Evolutionary conservation across 1,140 invertebrate species (phyloP).

Genomic region (Himalopsyche phryganea): DNA sequence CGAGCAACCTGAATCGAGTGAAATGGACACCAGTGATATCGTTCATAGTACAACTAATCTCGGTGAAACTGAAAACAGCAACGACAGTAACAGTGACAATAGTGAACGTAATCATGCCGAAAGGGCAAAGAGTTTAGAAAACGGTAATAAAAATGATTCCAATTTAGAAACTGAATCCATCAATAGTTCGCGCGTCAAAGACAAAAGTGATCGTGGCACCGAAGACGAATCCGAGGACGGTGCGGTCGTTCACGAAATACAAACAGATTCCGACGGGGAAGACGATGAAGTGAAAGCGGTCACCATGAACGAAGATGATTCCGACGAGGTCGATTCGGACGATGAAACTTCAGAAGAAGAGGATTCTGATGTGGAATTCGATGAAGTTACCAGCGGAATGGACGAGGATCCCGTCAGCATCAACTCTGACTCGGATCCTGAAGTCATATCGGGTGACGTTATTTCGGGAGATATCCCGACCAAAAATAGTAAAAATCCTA

Average conservation of each 20-base stretch:
- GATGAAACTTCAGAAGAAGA: conserved; percentile 30
- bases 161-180: conserved; percentile 10
- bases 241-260: conserved; percentile 22
- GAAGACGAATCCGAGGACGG: conserved; percentile 15
- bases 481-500: conserved; percentile 19
- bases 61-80: conserved; percentile 2
- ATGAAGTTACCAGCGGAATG: conserved; percentile 6
- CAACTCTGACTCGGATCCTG: conserved; percentile 32
- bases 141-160: conserved; percentile 5
- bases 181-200: conserved; percentile 16
- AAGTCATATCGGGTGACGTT: too few relatives aligned
- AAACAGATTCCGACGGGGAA: conserved; percentile 27
- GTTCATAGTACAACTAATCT: conserved; percentile 22
- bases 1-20: too few relatives aligned
- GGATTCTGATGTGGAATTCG: conserved; percentile 12
- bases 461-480: conserved; percentile 23
- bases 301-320: conserved; percentile 19
- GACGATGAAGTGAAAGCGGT: conserved; percentile 10
- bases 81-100: conserved; percentile 21
- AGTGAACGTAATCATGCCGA: neutral
- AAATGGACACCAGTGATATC: too few relatives aligned
- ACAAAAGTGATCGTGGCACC: conserved; percentile 14
- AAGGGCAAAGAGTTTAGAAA: conserved; percentile 10
- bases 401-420: conserved; percentile 35
- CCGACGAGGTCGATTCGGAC: conserved; percentile 25